Conservation (phyloP, 2,888 invertebrate species). For the Chamaedrilus cognettii region DNA sequence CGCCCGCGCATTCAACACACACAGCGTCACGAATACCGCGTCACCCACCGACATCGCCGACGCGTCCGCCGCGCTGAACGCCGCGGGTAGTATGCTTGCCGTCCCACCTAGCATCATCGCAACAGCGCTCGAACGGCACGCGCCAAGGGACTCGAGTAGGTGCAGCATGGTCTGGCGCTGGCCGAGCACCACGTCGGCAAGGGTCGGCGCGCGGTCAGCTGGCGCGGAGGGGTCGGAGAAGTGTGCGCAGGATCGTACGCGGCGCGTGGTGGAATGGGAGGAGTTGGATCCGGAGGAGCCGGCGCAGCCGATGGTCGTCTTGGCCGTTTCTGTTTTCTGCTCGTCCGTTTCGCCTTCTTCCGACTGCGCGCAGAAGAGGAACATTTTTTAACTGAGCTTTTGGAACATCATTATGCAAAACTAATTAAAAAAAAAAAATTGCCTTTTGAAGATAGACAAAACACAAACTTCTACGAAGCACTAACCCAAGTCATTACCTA, state of each 20-base stretch:
- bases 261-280: no score
- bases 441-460: no score
- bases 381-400: no score
- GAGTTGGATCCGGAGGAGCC: no score
- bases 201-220: no score
- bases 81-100: slow-evolving; percentile 17
- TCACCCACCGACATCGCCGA: slow-evolving; percentile 82
- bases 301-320: neutral
- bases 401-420: no score
- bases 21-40: slow-evolving; percentile 82
- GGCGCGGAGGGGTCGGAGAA: no score
- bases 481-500: no score
- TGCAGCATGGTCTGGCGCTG: slow-evolving; percentile 74
- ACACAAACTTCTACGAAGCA: no score
- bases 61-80: slow-evolving; percentile 60
- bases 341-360: slow-evolving; percentile 75
- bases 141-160: slow-evolving; percentile 77
- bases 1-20: slow-evolving; percentile 75
- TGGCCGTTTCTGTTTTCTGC: slow-evolving; percentile 69
- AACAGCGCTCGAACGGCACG: slow-evolving; percentile 76
- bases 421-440: no score
- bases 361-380: no score
- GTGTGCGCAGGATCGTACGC: no score
- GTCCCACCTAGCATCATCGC: slow-evolving; percentile 65
- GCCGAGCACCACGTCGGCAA: slow-evolving; percentile 54